A percentile compares a stretch with the other conserved stretches of the same genome.
Evolutionary conservation across 2,113 vertebrate species (phyloP).

Genomic region (Neogale vison): DNA sequence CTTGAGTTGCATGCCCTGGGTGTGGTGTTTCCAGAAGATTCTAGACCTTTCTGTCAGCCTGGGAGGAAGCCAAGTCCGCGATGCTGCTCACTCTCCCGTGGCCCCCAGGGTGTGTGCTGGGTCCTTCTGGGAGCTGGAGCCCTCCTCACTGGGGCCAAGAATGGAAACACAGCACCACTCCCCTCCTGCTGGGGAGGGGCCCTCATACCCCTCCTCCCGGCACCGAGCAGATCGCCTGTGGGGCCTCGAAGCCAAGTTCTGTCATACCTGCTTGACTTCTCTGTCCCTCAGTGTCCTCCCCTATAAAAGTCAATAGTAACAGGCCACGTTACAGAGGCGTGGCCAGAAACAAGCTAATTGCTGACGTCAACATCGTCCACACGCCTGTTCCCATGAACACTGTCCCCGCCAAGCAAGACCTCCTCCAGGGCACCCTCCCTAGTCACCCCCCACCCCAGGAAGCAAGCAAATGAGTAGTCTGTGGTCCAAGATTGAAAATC

Average conservation of each 20-base stretch:
- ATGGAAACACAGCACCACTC: not conserved
- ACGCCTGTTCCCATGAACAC: not conserved
- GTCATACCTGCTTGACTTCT: not conserved
- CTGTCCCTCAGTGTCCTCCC: not conserved
- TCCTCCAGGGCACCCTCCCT: not conserved
- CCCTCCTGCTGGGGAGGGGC: not conserved
- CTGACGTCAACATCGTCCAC: not conserved
- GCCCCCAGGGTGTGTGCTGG: not conserved
- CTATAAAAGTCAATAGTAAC: not conserved
- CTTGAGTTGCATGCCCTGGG: not conserved
- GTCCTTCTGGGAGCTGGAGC: not conserved
- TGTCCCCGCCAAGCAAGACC: not conserved
- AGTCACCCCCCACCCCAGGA: not conserved
- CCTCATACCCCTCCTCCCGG: not conserved
- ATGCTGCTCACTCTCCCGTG: not conserved
- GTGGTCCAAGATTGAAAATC: not conserved
- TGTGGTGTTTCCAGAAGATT: not conserved
- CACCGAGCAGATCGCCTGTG: too few species aligned
- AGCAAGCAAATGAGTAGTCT: not conserved
- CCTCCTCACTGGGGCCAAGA: not conserved
- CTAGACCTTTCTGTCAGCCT: not conserved
- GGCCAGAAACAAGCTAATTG: accelerated
- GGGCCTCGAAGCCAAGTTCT: not conserved
- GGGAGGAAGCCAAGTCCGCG: not conserved
- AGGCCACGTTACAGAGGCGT: accelerated